Base-by-base conservation (phyloP, 2,113 vertebrate species). In the Thunnus maccoyii region DNA sequence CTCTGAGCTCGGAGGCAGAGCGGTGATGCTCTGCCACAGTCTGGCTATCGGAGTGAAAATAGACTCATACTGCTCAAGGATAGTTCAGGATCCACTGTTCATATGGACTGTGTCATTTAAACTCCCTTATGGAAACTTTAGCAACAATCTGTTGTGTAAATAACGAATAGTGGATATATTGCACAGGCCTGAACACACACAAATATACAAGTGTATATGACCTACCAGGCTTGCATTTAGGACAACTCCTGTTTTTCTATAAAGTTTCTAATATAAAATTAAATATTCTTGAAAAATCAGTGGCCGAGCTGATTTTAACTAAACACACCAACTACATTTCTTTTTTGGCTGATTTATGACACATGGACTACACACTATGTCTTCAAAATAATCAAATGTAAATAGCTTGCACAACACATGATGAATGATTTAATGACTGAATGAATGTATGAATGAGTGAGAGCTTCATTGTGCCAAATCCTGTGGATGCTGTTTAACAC, bases 41-140 rank as follows among this genome's bases (percentile, higher is more conserved):
- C 91, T 86, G 85, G 89, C 80, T 81, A 84, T 80, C 86, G 52
- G 81, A 91, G 68, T 84, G 86, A 76, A 84, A 85, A 84, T 61
- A 84, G 61, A 65, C 68, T 72, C 62, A 58, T 62, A 54, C 22
- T 52, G 63, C 80, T 80, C 41, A 5, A 71, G 56, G 86, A 80
- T 62, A 58, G 58, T 7, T 46, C 25, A 18, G 61, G 58, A 82
- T 68, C 57, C 54, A 17, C 52, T 74, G 64, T 51, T 80, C 72
- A 82, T 72, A 68, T 65, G 57, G 58, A 61, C 79, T 51, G 20
- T 72, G 55, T 71, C 68, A 78, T 82, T 73, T 54, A 76, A 83
- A 82, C 60, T 56, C 41, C 50, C 76, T 15, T 25, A 60, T 65
- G 54, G 62, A 82, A 90, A 82, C 70, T 84, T 80, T 25, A 76